phyloP scores from a whole-genome alignment of 2,113 vertebrate genomes.

The Equus quagga region DNA sequence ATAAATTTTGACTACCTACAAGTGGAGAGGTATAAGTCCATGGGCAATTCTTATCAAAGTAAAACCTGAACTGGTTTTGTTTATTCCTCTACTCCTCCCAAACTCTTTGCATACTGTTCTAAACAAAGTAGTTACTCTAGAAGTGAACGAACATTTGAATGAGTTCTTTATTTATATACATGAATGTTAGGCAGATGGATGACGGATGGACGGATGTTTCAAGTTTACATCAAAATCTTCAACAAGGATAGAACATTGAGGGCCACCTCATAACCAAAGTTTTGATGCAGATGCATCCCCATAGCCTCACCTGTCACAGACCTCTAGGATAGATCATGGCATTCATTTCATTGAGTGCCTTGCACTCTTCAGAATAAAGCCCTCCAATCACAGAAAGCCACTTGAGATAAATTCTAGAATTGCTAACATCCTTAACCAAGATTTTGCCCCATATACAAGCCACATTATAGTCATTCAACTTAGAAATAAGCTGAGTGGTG shows the following conservation, averaged over 20 bases:
- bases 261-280: background rate
- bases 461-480: background rate
- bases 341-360: background rate
- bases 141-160: background rate
- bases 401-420: background rate
- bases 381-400: background rate
- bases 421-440: background rate
- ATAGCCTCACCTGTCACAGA: background rate
- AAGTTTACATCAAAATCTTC: background rate
- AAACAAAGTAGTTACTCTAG: background rate
- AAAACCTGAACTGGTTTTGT: background rate
- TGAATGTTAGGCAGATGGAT: background rate
- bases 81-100: background rate
- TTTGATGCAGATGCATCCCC: background rate
- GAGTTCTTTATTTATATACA: background rate
- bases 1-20: background rate
- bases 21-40: background rate
- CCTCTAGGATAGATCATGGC: background rate
- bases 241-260: background rate
- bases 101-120: background rate
- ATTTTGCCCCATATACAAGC: background rate
- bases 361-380: background rate
- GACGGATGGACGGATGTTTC: background rate
- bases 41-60: background rate
- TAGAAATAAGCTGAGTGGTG: background rate